Conservation (phyloP, 2,797 vertebrate species). For the Phrynocephalus guinanensis region DNA sequence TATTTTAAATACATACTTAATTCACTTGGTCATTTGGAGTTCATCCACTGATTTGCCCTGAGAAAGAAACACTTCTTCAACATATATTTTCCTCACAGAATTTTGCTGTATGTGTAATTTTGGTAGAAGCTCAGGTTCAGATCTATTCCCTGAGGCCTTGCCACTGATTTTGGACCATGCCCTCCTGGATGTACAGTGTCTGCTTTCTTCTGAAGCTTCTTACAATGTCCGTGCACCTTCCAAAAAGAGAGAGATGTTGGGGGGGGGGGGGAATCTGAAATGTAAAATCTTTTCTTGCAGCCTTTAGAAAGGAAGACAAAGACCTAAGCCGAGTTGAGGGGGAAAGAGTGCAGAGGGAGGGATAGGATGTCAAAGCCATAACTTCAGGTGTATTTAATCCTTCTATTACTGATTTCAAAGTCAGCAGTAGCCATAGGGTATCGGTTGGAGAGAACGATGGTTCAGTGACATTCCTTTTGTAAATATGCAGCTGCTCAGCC, state of each 20-base stretch:
- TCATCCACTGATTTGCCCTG: neutral
- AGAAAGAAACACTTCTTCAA: neutral
- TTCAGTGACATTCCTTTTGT: constrained; percentile 82
- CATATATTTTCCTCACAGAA: neutral
- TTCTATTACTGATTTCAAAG: constrained; percentile 78
- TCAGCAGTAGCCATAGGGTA: constrained; percentile 81
- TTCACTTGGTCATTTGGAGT: neutral
- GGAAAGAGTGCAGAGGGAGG: constrained; percentile 69
- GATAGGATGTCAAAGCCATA: constrained; percentile 64
- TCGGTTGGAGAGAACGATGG: constrained; percentile 77
- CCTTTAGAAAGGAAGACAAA: constrained; percentile 64
- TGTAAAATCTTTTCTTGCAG: constrained; percentile 59
- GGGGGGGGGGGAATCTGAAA: neutral
- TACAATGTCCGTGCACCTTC: constrained; percentile 47
- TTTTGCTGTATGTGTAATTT: neutral
- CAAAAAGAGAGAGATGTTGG: constrained; percentile 22
- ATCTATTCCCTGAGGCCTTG: too few species aligned
- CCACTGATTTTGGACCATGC: neutral
- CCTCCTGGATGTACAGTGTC: constrained; percentile 60
- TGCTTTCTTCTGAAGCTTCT: constrained; percentile 59
- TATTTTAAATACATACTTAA: too few species aligned
- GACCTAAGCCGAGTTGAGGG: constrained; percentile 65
- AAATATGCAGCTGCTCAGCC: constrained; percentile 78
- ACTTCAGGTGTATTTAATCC: constrained; percentile 73
- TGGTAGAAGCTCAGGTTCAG: neutral